Conservation (phyloP, 2,797 vertebrate species). For the Microhierax caerulescens region DNA sequence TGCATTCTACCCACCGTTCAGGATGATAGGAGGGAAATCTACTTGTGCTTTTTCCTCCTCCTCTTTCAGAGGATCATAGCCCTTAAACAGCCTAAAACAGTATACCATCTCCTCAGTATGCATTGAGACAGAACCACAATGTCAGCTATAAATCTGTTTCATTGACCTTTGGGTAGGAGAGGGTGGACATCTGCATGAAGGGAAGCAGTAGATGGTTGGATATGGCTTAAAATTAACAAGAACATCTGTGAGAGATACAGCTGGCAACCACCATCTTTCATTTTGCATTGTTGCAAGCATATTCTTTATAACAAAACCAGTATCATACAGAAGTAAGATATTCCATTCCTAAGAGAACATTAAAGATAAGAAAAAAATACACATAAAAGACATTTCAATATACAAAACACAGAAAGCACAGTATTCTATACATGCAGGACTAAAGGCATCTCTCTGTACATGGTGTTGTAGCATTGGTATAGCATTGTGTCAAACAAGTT, state of each 20-base stretch:
- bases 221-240: not conserved
- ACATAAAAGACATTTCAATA: not conserved
- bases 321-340: not conserved
- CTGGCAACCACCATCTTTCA: not conserved
- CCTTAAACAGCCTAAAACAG: not conserved
- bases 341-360: not conserved
- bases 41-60: not conserved
- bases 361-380: not conserved
- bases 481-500: not conserved
- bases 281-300: not conserved
- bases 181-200: fast-evolving
- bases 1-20: not conserved
- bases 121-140: not conserved
- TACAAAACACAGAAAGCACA: not conserved
- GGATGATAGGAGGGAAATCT: not conserved
- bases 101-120: not conserved
- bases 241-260: not conserved
- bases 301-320: not conserved
- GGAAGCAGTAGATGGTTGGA: not conserved
- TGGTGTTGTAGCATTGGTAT: not conserved
- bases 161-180: not conserved
- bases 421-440: fast-evolving
- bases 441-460: not conserved
- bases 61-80: not conserved
- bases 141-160: not conserved